Evolutionary conservation across 2,113 vertebrate species (phyloP), one percentile per base, ranked within the genome.

Genomic region (Spheniscus mendiculus): DNA sequence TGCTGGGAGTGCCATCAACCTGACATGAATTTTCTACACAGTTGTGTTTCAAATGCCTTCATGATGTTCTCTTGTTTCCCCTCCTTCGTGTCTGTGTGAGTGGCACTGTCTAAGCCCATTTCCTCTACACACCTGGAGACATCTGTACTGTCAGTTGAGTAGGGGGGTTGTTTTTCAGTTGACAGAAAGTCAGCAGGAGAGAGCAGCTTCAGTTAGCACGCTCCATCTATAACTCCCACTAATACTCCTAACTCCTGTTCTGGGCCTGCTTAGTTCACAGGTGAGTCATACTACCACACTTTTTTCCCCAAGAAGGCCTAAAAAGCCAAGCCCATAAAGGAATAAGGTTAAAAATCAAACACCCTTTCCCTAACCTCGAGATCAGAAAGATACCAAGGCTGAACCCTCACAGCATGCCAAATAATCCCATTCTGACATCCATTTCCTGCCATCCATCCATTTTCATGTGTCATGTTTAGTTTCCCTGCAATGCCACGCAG

Each of bases 221-320:
- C 8, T 77, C 27, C 5, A 18, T 36, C 69, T 82, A 38, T 58
- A 63, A 29, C 70, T 83, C 36, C 47, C 15, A 1, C 32, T 77
- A 20, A 58, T 23, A 65, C 6, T 65, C 3, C 22, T 86, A 14
- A 50, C 15, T 77, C 23, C 14, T 66, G 7, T 58, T 12, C 30
- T 67, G 26, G 18, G 15, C 29, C 32, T 72, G 2, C 50, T 53
- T 85, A 30, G 42, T 40, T 7, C 26, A 40, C 18, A 29, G 3
- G 3, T 15, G 6, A 55, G 8, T 53, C 7, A 27, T 5, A 11
- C 12, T 20, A 16, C 19, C 1, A 11, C 1, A 1, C 0, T 18
- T 73, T 80, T 72, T 92, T 34, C 10, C 1, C 40, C 19, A 45
- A 15, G n/a, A 77, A 66, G 13, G 20, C 16, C 32, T 80, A 62